Conservation (phyloP, 2,113 vertebrate genomes). For the Chrysochloris asiatica region DNA sequence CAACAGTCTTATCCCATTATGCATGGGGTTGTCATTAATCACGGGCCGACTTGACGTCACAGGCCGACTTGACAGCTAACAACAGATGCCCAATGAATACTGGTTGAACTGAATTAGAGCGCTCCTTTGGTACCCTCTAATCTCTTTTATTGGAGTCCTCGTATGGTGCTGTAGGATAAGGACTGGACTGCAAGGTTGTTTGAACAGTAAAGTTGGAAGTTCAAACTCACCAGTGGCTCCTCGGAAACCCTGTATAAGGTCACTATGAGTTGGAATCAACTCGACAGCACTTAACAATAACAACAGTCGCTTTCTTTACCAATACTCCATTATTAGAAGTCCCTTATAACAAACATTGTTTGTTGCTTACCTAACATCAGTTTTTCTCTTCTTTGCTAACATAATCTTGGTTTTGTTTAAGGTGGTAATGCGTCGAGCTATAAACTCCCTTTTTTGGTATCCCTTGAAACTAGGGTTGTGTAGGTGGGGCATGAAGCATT, state of each 20-base stretch:
- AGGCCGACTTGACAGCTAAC: neutral
- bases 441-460: conserved; percentile 27
- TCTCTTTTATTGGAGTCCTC: too few species aligned
- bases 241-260: too few species aligned
- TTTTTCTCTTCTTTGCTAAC: conserved; percentile 53
- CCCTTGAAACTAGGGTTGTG: neutral
- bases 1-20: neutral
- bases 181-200: too few species aligned
- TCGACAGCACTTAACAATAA: too few species aligned
- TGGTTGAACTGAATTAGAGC: neutral
- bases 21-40: neutral
- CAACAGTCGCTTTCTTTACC: too few species aligned
- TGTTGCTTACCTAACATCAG: conserved; percentile 26
- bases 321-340: neutral
- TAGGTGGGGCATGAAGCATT: neutral
- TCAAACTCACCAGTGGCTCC: too few species aligned
- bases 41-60: neutral
- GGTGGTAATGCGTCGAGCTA: neutral
- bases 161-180: too few species aligned
- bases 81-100: neutral
- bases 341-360: conserved; percentile 23
- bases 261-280: too few species aligned
- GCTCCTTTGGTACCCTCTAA: neutral
- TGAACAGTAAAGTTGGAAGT: too few species aligned
- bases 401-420: conserved; percentile 64